A percentile compares a stretch with the other conserved stretches of the same genome.
Conservation (phyloP, 2,888 invertebrate genomes). For the Erebia ligea region DNA sequence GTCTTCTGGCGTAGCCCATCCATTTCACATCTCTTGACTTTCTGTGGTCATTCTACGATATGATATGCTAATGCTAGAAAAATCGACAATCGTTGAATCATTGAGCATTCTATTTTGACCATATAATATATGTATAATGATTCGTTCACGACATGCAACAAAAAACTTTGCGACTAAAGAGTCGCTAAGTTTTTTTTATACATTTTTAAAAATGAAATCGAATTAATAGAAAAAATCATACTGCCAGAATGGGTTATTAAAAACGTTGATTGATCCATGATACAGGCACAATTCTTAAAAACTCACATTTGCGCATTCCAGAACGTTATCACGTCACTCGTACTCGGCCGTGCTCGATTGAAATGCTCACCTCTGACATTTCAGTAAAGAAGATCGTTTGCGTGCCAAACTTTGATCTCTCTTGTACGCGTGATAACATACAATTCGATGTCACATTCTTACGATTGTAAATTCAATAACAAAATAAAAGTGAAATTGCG, state of each 20-base stretch:
- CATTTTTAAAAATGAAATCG: not conserved
- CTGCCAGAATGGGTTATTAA: no score
- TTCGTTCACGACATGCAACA: no score
- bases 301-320: constrained; percentile 57
- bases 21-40: no score
- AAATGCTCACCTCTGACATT: constrained; percentile 69
- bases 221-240: not conserved
- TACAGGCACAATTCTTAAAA: constrained; percentile 32
- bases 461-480: constrained; percentile 52
- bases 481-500: constrained; percentile 66
- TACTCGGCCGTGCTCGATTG: constrained; percentile 44
- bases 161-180: no score
- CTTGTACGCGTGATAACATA: constrained; percentile 59
- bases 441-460: constrained; percentile 72
- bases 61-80: no score
- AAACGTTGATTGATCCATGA: constrained; percentile 34
- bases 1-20: no score
- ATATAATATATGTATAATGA: no score
- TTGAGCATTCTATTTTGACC: no score
- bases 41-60: no score
- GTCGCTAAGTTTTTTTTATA: not conserved
- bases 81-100: no score
- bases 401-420: constrained; percentile 71
- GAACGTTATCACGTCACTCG: constrained; percentile 48
- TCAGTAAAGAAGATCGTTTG: constrained; percentile 69